A percentile compares a stretch with the other conserved stretches of the same genome.
Evolutionary conservation across 37 sponge, comb jelly and placozoan genomes (phyloP).

Genomic region (Crambe crambe): DNA sequence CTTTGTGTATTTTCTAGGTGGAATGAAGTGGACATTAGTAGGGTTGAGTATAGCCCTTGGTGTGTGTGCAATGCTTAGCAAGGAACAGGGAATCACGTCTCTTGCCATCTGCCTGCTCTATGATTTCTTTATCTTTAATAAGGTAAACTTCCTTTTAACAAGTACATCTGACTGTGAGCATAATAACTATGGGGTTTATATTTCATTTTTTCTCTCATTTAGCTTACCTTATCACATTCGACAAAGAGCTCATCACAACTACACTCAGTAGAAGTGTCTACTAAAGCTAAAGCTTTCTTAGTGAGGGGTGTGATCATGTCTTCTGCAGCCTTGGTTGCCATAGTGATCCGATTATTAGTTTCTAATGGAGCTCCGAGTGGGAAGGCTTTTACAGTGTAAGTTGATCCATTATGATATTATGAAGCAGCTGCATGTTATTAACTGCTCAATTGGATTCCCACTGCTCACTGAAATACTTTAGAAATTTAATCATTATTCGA

Average conservation of each 20-base stretch:
- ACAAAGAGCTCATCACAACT: too few species aligned
- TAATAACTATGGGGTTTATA: too few species aligned
- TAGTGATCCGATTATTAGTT: neutral
- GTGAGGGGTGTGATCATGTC: constrained; percentile 5
- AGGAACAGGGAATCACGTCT: constrained; percentile 91
- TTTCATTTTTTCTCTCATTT: too few species aligned
- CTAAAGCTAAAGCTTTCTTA: neutral
- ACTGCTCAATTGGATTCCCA: neutral
- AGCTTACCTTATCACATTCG: too few species aligned
- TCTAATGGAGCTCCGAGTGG: constrained; percentile 7
- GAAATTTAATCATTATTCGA: neutral
- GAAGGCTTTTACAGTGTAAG: constrained; percentile 15
- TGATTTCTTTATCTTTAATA: constrained; percentile 57
- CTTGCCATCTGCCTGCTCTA: constrained; percentile 74
- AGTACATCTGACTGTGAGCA: too few species aligned
- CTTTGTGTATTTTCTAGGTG: neutral
- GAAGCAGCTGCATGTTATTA: neutral
- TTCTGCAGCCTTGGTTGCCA: neutral
- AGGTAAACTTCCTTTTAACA: constrained; percentile 21
- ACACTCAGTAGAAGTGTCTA: neutral
- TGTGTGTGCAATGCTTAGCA: constrained; percentile 71
- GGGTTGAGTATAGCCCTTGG: constrained; percentile 25
- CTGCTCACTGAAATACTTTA: neutral
- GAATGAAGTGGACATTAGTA: neutral
- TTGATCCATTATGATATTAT: neutral